Percentiles rank a stretch among this genome's conserved stretches.
These are phyloP conservation scores for Dasypus novemcinctus DNA, from an alignment of 2,113 vertebrate genomes.

Conservation along the genomic window DNA sequence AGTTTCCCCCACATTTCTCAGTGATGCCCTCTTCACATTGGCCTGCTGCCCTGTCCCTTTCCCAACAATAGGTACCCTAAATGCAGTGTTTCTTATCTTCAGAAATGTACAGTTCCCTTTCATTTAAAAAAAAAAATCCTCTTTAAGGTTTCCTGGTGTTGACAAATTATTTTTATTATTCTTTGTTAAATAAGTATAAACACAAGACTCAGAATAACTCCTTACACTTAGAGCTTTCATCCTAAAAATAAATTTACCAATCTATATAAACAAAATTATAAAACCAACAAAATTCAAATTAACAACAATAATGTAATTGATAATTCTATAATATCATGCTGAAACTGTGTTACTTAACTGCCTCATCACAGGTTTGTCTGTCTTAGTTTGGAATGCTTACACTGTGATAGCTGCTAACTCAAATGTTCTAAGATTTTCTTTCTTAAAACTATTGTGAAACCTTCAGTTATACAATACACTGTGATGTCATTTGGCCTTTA, in stretches of 20 bases:
- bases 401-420: not conserved
- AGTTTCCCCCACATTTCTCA: not conserved
- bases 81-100: not conserved
- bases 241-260: conserved; percentile 26
- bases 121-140: not conserved
- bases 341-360: not conserved
- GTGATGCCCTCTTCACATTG: not conserved
- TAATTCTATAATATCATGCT: not conserved
- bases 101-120: not conserved
- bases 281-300: conserved; percentile 34
- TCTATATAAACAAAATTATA: conserved; percentile 11
- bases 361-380: not conserved
- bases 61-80: not conserved
- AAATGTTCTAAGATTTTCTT: not conserved
- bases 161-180: conserved; percentile 42
- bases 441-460: not conserved
- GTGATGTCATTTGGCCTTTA: not conserved
- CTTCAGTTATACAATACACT: not conserved
- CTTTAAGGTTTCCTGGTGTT: not conserved
- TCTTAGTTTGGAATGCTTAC: not conserved
- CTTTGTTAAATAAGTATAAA: conserved; percentile 40
- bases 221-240: conserved; percentile 15
- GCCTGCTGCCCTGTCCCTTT: not conserved
- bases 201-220: conserved; percentile 6
- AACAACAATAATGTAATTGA: not conserved